phyloP scores from a whole-genome alignment of 2,113 vertebrate species.

The Coptodon rendalli region DNA sequence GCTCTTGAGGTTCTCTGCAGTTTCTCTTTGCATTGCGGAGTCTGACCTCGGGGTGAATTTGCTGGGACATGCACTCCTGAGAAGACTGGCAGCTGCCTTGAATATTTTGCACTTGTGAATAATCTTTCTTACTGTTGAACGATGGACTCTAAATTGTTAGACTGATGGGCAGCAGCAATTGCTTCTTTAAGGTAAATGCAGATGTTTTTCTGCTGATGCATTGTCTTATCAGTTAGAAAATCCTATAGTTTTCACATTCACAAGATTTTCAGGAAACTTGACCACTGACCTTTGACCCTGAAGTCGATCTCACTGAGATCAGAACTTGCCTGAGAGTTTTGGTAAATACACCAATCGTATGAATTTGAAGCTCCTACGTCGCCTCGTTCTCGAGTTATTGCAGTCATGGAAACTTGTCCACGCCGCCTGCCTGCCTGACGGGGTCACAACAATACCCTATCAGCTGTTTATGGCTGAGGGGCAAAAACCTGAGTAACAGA shows the following conservation, averaged over 20 bases:
- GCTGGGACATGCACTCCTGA: not conserved
- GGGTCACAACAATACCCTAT: not conserved
- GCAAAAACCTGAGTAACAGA: not conserved
- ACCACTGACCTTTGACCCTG: not conserved
- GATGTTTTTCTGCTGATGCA: not conserved
- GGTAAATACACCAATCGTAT: not conserved
- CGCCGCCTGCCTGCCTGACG: not conserved
- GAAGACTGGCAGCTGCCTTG: not conserved
- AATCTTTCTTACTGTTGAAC: not conserved
- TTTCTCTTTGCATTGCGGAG: accelerated
- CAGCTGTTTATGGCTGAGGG: not conserved
- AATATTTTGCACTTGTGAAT: not conserved
- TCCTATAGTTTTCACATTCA: not conserved
- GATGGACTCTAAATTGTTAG: not conserved
- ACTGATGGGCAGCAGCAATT: not conserved
- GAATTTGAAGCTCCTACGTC: not conserved
- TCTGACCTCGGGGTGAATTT: not conserved
- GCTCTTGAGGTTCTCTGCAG: not conserved
- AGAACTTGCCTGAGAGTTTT: not conserved
- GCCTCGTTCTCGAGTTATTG: not conserved
- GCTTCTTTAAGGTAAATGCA: not conserved
- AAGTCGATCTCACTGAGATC: not conserved
- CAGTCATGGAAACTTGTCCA: not conserved
- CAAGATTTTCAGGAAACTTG: not conserved
- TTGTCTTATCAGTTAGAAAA: not conserved